Conservation (phyloP, 1,140 invertebrate genomes). For the Geopemphigus sp. region DNA sequence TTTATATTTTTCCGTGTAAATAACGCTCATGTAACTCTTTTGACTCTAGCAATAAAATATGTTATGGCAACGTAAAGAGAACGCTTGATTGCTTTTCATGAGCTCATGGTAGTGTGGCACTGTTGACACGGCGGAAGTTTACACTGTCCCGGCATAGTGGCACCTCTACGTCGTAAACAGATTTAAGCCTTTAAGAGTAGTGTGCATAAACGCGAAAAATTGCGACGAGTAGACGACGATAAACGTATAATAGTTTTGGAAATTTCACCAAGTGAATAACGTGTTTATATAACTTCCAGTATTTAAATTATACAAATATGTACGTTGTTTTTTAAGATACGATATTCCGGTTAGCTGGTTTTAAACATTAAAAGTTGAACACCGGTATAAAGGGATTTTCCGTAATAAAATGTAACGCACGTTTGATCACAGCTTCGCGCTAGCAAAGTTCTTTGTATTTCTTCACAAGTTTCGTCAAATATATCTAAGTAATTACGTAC, state of each 20-base stretch:
- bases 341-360: background rate
- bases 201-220: constrained; percentile 38
- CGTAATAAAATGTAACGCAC: background rate
- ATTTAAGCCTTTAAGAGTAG: background rate
- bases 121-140: too few species aligned
- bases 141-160: background rate
- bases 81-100: too few species aligned
- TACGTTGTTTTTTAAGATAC: background rate
- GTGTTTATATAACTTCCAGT: constrained; percentile 6
- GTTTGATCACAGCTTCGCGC: background rate
- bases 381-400: background rate
- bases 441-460: background rate
- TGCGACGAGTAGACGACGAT: background rate
- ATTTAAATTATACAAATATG: background rate
- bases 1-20: too few species aligned
- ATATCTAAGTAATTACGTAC: background rate
- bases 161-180: background rate
- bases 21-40: too few species aligned
- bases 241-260: background rate
- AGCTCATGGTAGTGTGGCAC: too few species aligned
- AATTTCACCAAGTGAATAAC: background rate
- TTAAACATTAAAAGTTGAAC: background rate
- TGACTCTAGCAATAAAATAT: too few species aligned
- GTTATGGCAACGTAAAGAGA: too few species aligned
- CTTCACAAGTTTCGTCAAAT: background rate